Conservation (phyloP, 2,113 vertebrate genomes). For the Myotis lucifugus region DNA sequence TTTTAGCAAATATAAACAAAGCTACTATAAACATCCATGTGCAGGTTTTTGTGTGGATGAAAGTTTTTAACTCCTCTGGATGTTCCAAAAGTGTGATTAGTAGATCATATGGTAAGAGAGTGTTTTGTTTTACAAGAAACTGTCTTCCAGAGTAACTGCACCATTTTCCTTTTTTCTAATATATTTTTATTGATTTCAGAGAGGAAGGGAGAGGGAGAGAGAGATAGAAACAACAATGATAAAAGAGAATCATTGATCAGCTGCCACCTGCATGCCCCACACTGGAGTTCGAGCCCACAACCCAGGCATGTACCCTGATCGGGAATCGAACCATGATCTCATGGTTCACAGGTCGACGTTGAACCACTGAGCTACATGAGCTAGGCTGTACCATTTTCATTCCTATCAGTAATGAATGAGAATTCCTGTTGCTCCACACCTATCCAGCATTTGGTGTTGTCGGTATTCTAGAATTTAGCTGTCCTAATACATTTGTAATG, state of each 20-base stretch:
- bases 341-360: too few species aligned
- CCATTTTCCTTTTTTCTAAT: neutral
- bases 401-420: neutral
- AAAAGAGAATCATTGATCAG: too few species aligned
- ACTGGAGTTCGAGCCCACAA: too few species aligned
- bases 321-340: too few species aligned
- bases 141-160: neutral
- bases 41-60: neutral
- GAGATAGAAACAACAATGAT: too few species aligned
- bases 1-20: neutral
- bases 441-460: neutral
- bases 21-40: neutral
- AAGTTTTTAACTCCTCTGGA: neutral
- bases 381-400: neutral
- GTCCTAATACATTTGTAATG: neutral
- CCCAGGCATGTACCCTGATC: too few species aligned
- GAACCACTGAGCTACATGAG: too few species aligned
- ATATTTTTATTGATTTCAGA: too few species aligned
- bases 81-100: neutral
- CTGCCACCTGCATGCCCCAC: too few species aligned
- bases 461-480: too few species aligned
- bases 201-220: too few species aligned
- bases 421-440: neutral
- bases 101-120: neutral
- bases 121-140: neutral